These are phyloP conservation scores for Tricholaema leucomelas DNA, from an alignment of 2,113 vertebrate species.

Conservation along the genomic window DNA sequence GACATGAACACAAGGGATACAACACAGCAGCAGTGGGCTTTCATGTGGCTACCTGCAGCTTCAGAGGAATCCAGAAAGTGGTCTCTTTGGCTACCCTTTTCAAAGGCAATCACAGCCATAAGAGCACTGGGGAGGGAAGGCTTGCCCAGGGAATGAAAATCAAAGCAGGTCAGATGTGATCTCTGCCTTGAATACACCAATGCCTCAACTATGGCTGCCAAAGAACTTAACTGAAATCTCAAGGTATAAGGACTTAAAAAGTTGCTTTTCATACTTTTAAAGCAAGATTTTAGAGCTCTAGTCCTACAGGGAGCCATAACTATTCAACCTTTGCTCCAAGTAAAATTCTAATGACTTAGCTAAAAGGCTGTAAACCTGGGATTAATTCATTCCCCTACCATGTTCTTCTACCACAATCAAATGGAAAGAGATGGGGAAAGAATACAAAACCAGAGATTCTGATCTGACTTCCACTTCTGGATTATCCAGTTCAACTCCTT, in stretches of 20 bases:
- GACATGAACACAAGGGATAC: not conserved
- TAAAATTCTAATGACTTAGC: not conserved
- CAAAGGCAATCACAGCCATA: not conserved
- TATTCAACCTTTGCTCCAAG: not conserved
- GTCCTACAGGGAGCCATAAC: not conserved
- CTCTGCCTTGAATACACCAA: not conserved
- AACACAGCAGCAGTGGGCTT: not conserved
- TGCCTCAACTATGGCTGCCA: not conserved
- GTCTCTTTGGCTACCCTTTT: fast-evolving
- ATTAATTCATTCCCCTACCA: fast-evolving
- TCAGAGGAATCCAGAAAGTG: not conserved
- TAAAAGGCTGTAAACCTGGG: not conserved
- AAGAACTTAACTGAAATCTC: not conserved
- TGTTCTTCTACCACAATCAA: not conserved
- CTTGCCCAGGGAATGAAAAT: not conserved
- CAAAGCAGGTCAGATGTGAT: not conserved
- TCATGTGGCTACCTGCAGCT: not conserved
- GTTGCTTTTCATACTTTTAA: not conserved
- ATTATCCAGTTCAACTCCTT: not conserved
- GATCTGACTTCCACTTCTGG: not conserved
- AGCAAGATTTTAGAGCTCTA: not conserved
- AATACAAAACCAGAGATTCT: not conserved
- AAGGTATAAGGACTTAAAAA: not conserved
- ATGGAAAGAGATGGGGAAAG: not conserved
- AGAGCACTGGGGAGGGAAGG: not conserved